phyloP scores from a whole-genome alignment of 35 echinoderm and acorn worm genomes.

The Lytechinus pictus region DNA sequence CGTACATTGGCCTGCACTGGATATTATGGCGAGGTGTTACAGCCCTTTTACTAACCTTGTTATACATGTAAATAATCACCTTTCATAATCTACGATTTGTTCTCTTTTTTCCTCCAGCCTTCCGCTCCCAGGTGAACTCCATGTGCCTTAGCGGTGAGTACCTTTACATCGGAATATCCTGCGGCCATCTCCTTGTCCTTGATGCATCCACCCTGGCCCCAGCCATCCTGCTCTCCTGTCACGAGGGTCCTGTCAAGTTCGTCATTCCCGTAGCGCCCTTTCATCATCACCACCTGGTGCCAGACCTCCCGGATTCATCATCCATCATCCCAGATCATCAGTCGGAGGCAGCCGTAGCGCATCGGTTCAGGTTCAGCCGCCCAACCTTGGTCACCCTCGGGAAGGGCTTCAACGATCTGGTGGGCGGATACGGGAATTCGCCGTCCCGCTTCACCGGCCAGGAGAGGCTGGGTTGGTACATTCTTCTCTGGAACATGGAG shows the following conservation, averaged over 20 bases:
- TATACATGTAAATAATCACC: background rate
- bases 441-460: constrained; percentile 77
- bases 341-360: constrained; percentile 9
- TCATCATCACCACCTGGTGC: constrained; percentile 45
- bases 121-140: constrained; percentile 72
- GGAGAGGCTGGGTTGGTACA: constrained; percentile 77
- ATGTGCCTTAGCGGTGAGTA: constrained; percentile 70
- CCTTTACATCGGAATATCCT: constrained; percentile 86
- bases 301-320: background rate
- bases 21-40: too few relatives aligned
- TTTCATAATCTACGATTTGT: background rate
- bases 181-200: constrained; percentile 77
- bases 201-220: constrained; percentile 65
- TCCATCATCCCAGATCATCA: background rate
- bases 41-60: too few relatives aligned
- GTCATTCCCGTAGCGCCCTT: constrained; percentile 57
- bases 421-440: constrained; percentile 72
- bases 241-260: constrained; percentile 80
- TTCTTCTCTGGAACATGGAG: constrained; percentile 84
- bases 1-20: too few relatives aligned
- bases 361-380: background rate
- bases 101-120: constrained; percentile 47
- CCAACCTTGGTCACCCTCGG: constrained; percentile 75
- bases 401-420: constrained; percentile 82
- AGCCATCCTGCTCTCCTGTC: constrained; percentile 77